Percentiles rank a stretch among this genome's conserved stretches.
Evolutionary conservation across 2,113 vertebrate species (phyloP).

Genomic region (Melanostigma gelatinosum): DNA sequence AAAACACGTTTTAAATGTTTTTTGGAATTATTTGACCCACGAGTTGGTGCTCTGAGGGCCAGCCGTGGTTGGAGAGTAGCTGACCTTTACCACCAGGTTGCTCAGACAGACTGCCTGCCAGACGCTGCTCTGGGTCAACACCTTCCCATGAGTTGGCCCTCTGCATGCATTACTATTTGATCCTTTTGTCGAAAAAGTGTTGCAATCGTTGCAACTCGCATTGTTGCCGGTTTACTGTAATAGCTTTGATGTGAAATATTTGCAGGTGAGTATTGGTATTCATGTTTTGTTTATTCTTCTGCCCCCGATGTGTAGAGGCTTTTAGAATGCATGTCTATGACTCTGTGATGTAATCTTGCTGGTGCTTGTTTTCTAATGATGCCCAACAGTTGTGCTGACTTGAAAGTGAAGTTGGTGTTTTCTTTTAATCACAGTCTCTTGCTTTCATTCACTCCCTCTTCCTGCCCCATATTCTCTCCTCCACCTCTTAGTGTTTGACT

Average conservation of each 20-base stretch:
- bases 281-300: not conserved
- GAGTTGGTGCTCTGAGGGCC: too few relatives aligned
- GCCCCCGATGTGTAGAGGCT: not conserved
- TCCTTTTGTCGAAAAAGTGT: not conserved
- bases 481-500: not conserved
- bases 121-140: too few relatives aligned
- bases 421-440: slow-evolving; percentile 53
- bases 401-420: slow-evolving; percentile 35
- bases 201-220: not conserved
- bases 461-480: not conserved
- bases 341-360: not conserved
- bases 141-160: too few relatives aligned
- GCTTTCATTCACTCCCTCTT: slow-evolving; percentile 18
- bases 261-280: not conserved
- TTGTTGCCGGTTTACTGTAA: not conserved
- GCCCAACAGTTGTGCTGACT: not conserved
- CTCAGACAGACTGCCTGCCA: not conserved
- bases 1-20: too few relatives aligned
- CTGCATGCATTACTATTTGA: too few relatives aligned
- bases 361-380: not conserved
- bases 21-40: too few relatives aligned
- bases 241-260: not conserved
- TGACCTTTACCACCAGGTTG: not conserved
- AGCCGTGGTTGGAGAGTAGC: too few relatives aligned
- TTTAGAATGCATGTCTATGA: not conserved